Percentiles rank a stretch among this genome's conserved stretches.
phyloP scores from a whole-genome alignment of 2,888 invertebrate species.

The Melipona bicolor region DNA sequence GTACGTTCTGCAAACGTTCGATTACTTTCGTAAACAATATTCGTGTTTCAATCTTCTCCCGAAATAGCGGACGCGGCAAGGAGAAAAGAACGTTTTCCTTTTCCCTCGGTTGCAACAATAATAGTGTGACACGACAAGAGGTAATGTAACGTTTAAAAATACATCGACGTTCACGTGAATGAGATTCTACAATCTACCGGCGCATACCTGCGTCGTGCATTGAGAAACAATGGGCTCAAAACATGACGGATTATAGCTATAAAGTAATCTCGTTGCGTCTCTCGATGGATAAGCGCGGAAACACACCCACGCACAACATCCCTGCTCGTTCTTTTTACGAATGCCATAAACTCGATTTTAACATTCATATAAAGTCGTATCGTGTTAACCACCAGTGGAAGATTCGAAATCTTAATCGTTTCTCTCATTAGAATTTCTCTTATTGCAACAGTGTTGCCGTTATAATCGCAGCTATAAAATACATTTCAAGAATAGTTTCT shows the following conservation, averaged over 20 bases:
- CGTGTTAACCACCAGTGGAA: neutral
- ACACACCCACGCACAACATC: constrained; percentile 41
- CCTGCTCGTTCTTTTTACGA: constrained; percentile 39
- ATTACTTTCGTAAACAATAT: neutral
- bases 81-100: neutral
- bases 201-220: constrained; percentile 45
- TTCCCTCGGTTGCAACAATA: neutral
- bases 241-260: constrained; percentile 54
- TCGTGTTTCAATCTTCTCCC: neutral
- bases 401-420: constrained; percentile 2
- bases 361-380: neutral
- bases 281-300: constrained; percentile 49
- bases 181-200: constrained; percentile 38
- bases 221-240: constrained; percentile 48
- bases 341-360: constrained; percentile 45
- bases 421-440: neutral
- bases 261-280: constrained; percentile 40
- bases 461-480: neutral
- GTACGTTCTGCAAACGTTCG: too few relatives aligned
- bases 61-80: neutral
- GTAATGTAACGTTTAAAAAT: constrained; percentile 25
- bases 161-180: constrained; percentile 25
- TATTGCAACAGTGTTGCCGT: neutral
- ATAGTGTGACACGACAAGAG: neutral
- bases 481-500: neutral